Base-by-base conservation (phyloP, 1,140 invertebrate species). In the Berghia stephanieae region DNA sequence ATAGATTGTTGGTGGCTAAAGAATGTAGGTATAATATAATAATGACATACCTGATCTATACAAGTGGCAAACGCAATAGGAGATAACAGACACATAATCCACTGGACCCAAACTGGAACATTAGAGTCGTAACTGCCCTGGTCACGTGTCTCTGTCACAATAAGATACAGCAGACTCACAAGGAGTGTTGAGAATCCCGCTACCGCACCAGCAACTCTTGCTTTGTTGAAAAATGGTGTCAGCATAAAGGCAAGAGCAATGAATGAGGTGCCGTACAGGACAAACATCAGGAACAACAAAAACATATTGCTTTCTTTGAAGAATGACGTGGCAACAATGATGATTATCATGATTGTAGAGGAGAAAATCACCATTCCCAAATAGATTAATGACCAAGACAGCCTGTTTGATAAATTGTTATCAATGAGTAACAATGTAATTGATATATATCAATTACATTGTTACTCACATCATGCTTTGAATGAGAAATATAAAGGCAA, bases 151-250 rank as follows among this genome's bases (percentile, higher is more conserved):
- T 84, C 66, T 77, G 84, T 87, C 4, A 89, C 83, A 2, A 75
- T 75, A 10, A 89, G 94, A 86, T 95, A 96, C 79, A 96, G 90
- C 8, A 93, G 89, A 82, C 94, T 94, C 88, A 95, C 91, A 77
- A 95, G 91, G 81, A 94, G 94, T 6, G 95, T 92, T 0, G 92
- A 92, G 82, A 95, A 93, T 81, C 93, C 94, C 75, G 94, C 94
- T 44, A 95, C 89, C 75, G 94, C 93, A 55, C 94, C 94, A 71
- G 90, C 92, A 90, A 94, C 93, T 83, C 93, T 92, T 42, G 94
- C 93, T 86, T 94, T 95, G 80, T 94, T 94, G 85, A 96, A 96
- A 88, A 96, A 96, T 1, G 94, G 94, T 18, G 94, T 95, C 67
- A 96, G 90, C 92, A 95, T 93, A 85, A 95, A 95, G 38, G 93